Conservation (phyloP, 2,113 vertebrate genomes). For the Calyptommatus sinebrachiatus region DNA sequence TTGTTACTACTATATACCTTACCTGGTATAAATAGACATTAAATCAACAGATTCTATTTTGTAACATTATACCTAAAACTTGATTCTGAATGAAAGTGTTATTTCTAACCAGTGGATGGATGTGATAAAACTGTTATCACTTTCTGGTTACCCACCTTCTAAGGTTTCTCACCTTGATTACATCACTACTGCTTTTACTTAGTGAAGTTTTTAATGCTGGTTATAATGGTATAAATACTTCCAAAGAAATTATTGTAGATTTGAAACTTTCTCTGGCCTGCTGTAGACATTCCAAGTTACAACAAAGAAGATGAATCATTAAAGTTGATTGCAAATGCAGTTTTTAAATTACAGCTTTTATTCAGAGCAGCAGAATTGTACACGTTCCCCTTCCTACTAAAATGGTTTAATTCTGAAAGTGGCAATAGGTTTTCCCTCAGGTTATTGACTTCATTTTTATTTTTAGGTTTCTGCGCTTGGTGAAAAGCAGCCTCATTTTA, state of each 20-base stretch:
- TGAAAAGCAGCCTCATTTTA: background rate
- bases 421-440: background rate
- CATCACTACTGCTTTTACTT: background rate
- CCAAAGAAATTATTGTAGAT: no score
- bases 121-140: no score
- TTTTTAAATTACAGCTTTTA: background rate
- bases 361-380: no score
- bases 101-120: no score
- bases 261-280: background rate
- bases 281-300: background rate
- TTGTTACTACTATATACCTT: background rate
- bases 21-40: background rate
- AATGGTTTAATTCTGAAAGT: background rate
- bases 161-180: no score
- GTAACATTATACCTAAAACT: background rate
- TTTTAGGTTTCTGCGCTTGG: no score
- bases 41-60: background rate
- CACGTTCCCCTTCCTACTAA: no score
- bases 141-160: no score
- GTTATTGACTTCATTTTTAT: background rate
- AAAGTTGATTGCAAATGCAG: background rate
- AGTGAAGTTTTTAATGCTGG: background rate
- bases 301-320: fast-evolving
- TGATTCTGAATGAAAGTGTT: background rate
- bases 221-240: background rate